phyloP scores from a whole-genome alignment of 2,113 vertebrate genomes.

The Platysternon megacephalum region DNA sequence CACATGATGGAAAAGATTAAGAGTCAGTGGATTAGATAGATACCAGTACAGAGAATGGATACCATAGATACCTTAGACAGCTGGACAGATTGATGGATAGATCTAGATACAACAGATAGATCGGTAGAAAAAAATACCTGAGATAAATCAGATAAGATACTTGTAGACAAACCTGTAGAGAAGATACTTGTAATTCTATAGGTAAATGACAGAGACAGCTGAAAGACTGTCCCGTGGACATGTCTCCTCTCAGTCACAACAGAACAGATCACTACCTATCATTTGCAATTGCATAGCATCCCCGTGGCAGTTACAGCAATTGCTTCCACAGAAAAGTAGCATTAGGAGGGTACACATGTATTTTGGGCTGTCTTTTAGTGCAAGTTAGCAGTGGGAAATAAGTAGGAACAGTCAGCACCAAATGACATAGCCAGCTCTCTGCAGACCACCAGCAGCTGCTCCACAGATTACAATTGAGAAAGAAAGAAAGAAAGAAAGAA shows the following conservation, averaged over 20 bases:
- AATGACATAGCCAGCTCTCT: neutral
- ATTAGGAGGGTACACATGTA: neutral
- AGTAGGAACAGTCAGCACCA: neutral
- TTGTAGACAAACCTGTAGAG: neutral
- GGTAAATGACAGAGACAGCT: neutral
- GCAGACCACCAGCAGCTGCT: neutral
- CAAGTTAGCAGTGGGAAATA: neutral
- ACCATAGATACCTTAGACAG: neutral
- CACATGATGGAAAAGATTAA: neutral
- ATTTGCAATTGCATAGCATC: neutral
- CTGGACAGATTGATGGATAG: neutral
- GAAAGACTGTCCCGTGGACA: neutral
- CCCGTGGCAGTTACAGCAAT: neutral
- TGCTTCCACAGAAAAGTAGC: neutral
- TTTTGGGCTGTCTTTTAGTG: neutral
- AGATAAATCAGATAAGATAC: neutral
- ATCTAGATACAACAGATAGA: neutral
- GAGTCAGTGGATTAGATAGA: neutral
- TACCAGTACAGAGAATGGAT: neutral
- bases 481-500: neutral
- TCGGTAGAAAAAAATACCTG: neutral
- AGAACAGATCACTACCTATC: neutral
- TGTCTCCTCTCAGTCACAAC: neutral
- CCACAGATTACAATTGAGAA: neutral
- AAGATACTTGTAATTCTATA: fast-evolving